Base-by-base conservation (phyloP, 2,113 vertebrate genomes). In the Antechinus stuartii region DNA sequence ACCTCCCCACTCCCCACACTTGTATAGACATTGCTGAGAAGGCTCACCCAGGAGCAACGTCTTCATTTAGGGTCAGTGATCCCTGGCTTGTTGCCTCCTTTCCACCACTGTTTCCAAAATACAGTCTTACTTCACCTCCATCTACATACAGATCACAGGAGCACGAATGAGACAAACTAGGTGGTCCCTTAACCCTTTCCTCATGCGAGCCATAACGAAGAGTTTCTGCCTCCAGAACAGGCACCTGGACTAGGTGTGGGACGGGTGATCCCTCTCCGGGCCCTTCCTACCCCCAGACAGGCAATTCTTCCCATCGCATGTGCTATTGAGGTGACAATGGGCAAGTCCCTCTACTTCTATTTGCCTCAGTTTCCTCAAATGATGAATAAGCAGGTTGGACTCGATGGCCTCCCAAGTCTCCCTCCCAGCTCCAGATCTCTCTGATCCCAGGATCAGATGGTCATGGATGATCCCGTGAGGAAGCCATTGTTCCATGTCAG, bases 31-130 rank as follows among this genome's bases (percentile, higher is more conserved):
- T 97, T 91, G 93, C 92, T 95, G 91, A 76, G 27, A 92, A 96
- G 92, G 92, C 94, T 97, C 96, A 84, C 84, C 91, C 54, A 76
- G 96, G 96, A 96, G 97, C 93, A 94, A 93, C 93, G 56, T 95
- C 94, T 96, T 93, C 96, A 96, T 92, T 97, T 97, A 94, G 84
- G 92, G 95, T 90, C 50, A 50, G 92, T 94, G 95, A 98, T 92
- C 92, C 47, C 97, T 98, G 98, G 97, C 95, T 97, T 97, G 98
- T 96, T 90, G 93, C 90, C 96, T 98, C 84, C 95, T 96, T 96
- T 95, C 91, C 90, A 97, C 96, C 96, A 94, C 97, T 97, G 97
- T 98, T 97, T 98, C 97, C 98, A 98, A 98, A 98, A 98, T 96
- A 98, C 95, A 95, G 89, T 95, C 96, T 93, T 92, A 96, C 89